Base-by-base conservation (phyloP, 2,797 vertebrate genomes). In the Syndactyla subalaris region DNA sequence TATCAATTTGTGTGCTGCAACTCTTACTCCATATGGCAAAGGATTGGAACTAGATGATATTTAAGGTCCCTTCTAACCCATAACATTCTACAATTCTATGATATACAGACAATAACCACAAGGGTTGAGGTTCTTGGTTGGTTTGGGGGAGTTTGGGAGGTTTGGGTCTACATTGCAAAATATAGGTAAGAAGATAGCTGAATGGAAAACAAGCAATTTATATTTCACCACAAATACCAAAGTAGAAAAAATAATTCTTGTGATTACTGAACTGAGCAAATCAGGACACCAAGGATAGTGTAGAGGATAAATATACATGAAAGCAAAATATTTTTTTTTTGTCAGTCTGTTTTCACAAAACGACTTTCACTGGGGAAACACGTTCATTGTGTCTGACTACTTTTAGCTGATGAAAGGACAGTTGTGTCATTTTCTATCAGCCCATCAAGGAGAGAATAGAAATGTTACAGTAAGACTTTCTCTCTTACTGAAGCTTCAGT, bases 401-500 rank as follows among this genome's bases (percentile, higher is more conserved):
- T 67, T 94, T 46, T 45, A 74, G 81, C 54, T 95, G 92, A 91
- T 93, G 45, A 95, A 94, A 97, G 67, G 68, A 92, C 77, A 38
- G 36, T 51, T 90, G 62, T 83, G 68, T 74, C 72, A 81, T 89
- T 96, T 94, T 83, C 74, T 70, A 92, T 88, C 85, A 95, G 51
- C 67, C 49, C 78, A 84, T 68, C 68, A 95, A 54, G 87, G 18
- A 59, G 72, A 92, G 41, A 75, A 88, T 67, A 94, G 85, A 85
- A 91, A 74, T 8, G 32, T 45, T 92, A 86, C 46, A 61, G 73
- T 83, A 94, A 94, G 62, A 73, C 27, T 57, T 85, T 43, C 32
- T 58, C 62, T 93, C 73, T 26, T 66, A 89, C 36, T 93, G 29
- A 92, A 91, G 71, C 45, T 22, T 46, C 16, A 65, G 32, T 27